A percentile compares a stretch with the other conserved stretches of the same genome.
These are phyloP conservation scores for Hermatobates lingyangjiaoensis DNA, from an alignment of 1,140 invertebrate species.

Conservation along the genomic window DNA sequence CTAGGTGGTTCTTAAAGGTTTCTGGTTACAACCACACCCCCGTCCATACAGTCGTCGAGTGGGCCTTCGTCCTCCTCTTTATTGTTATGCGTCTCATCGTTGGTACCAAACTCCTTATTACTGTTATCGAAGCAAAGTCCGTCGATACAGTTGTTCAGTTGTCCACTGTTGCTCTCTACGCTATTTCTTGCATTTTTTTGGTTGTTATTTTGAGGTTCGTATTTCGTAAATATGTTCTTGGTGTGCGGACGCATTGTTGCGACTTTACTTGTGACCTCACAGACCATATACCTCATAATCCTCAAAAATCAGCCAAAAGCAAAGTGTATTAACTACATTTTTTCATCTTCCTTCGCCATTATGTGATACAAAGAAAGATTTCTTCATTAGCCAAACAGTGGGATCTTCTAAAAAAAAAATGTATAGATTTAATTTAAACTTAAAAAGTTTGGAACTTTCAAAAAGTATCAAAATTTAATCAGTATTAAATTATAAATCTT, in stretches of 20 bases:
- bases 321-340: no score
- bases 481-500: no score
- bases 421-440: no score
- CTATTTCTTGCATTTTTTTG: constrained; percentile 13
- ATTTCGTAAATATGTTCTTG: background rate
- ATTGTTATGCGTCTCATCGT: constrained; percentile 9
- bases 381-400: no score
- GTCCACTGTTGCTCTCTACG: constrained; percentile 6
- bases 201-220: constrained; percentile 11
- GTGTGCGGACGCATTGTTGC: background rate
- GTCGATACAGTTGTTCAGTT: constrained; percentile 9
- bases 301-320: background rate
- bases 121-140: background rate
- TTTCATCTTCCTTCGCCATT: no score
- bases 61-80: constrained; percentile 10
- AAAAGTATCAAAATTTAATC: no score
- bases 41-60: constrained; percentile 11
- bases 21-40: constrained; percentile 19
- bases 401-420: no score
- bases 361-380: no score
- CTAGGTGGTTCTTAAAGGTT: constrained; percentile 28
- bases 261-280: background rate
- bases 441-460: no score
- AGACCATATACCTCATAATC: background rate
- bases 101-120: constrained; percentile 9